Conservation (phyloP, 2,888 invertebrate genomes). For the Scaptomyza polygonia region DNA sequence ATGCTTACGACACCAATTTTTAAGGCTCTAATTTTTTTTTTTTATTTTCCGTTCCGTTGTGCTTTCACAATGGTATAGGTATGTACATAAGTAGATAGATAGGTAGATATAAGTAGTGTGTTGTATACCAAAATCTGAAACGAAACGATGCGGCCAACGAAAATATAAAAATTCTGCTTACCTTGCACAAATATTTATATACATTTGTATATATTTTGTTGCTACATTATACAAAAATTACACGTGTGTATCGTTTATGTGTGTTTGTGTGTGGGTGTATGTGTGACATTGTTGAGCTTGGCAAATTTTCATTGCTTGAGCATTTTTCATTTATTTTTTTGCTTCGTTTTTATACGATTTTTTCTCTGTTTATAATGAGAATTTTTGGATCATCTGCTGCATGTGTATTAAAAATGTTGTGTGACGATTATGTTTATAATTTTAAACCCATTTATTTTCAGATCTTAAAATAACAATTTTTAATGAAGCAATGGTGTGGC, state of each 20-base stretch:
- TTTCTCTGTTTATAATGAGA: conserved; percentile 39
- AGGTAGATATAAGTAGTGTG: conserved; percentile 2
- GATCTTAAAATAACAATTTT: not conserved
- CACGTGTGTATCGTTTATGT: conserved; percentile 39
- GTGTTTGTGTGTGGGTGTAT: conserved; percentile 18
- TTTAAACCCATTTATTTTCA: conserved; percentile 19
- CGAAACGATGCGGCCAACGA: conserved; percentile 25
- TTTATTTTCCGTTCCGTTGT: not conserved
- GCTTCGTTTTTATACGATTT: conserved; percentile 23
- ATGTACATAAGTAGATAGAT: not conserved
- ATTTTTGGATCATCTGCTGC: conserved; percentile 35
- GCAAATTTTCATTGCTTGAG: conserved; percentile 47
- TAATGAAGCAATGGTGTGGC: not conserved
- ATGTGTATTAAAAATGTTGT: conserved; percentile 14
- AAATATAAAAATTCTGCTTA: conserved; percentile 75
- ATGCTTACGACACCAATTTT: conserved; percentile 73
- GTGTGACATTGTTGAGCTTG: conserved; percentile 58
- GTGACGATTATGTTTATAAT: conserved; percentile 5
- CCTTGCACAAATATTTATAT: conserved; percentile 77
- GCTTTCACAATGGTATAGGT: conserved; percentile 20
- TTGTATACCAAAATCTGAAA: conserved; percentile 32
- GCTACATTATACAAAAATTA: conserved; percentile 67
- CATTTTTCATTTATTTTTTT: conserved; percentile 37
- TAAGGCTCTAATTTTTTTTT: conserved; percentile 32
- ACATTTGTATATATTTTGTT: conserved; percentile 26